Percentiles rank a stretch among this genome's conserved stretches.
phyloP scores from a whole-genome alignment of 2,888 invertebrate species.

The Torymus tubicola region DNA sequence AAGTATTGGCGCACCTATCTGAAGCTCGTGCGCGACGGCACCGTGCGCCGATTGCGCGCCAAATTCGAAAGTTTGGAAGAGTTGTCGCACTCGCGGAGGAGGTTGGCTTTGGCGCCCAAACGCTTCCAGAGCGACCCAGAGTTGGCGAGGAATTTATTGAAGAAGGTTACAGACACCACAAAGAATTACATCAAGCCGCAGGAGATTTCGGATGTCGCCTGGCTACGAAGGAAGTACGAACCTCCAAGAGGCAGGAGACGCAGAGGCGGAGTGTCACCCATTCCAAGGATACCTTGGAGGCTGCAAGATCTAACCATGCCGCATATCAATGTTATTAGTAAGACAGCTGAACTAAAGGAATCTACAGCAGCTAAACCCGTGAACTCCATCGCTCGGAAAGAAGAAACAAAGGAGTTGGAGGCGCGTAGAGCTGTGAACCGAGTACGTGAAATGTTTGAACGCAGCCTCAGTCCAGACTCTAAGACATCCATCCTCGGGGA shows the following conservation, averaged over 20 bases:
- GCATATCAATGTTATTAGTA: slow-evolving; percentile 93
- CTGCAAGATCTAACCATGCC: slow-evolving; percentile 89
- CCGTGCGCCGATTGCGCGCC: slow-evolving; percentile 86
- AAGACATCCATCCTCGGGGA: slow-evolving; percentile 83
- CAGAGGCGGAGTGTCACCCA: slow-evolving; percentile 79
- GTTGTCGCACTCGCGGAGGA: slow-evolving; percentile 64
- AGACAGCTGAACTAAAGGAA: slow-evolving; percentile 82
- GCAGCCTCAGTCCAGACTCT: slow-evolving; percentile 69
- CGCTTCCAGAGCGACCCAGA: slow-evolving; percentile 89
- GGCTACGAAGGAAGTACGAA: slow-evolving; percentile 81
- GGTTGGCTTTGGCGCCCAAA: slow-evolving; percentile 72
- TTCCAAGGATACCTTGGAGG: slow-evolving; percentile 81
- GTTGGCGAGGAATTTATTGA: slow-evolving; percentile 80
- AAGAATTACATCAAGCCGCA: slow-evolving; percentile 77
- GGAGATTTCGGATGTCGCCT: slow-evolving; percentile 80
- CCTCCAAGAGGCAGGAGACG: slow-evolving; percentile 78
- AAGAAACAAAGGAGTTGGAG: slow-evolving; percentile 69
- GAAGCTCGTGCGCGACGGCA: slow-evolving; percentile 85
- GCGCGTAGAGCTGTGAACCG: slow-evolving; percentile 82
- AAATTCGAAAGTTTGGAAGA: slow-evolving; percentile 86
- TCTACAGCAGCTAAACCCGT: slow-evolving; percentile 55
- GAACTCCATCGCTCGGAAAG: slow-evolving; percentile 68
- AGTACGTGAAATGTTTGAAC: slow-evolving; percentile 85
- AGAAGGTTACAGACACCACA: slow-evolving; percentile 75
- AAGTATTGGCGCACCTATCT: slow-evolving; percentile 84